phyloP scores from a whole-genome alignment of 2,888 invertebrate genomes.

The Aradus depressus region DNA sequence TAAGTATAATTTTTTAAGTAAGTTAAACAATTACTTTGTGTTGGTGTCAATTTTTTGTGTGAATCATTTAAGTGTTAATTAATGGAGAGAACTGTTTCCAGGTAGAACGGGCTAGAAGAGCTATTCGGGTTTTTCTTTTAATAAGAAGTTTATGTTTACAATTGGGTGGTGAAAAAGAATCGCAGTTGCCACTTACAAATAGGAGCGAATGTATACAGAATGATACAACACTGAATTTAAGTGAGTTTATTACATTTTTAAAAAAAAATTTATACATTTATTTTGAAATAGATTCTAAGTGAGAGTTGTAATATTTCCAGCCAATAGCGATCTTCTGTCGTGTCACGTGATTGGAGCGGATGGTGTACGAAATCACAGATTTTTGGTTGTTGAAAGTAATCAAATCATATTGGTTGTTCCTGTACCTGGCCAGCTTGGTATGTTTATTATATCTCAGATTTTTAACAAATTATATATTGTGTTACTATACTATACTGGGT shows the following conservation, averaged over 20 bases:
- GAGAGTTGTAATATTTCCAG: conserved; percentile 40
- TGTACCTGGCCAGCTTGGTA: conserved; percentile 65
- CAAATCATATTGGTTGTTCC: conserved; percentile 97
- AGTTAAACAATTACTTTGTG: neutral
- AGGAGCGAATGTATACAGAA: conserved; percentile 80
- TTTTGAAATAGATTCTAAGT: conserved; percentile 4
- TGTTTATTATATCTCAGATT: neutral
- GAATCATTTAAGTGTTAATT: neutral
- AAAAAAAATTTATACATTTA: neutral
- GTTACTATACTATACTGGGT: neutral
- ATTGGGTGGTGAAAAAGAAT: conserved; percentile 70
- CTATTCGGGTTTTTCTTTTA: conserved; percentile 86
- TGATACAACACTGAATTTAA: conserved; percentile 89
- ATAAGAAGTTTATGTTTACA: conserved; percentile 69
- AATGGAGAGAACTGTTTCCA: conserved; percentile 35
- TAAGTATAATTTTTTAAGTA: neutral
- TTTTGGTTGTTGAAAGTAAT: conserved; percentile 87
- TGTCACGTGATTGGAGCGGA: conserved; percentile 89
- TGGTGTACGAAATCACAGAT: conserved; percentile 79
- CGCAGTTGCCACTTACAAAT: conserved; percentile 79
- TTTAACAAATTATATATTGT: neutral
- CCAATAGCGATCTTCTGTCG: conserved; percentile 93
- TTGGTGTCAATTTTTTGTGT: neutral
- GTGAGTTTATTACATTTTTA: conserved; percentile 46
- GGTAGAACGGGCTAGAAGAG: conserved; percentile 77